Evolutionary conservation across 2,888 invertebrate species (phyloP).

Genomic region (Octonoba sinensis): DNA sequence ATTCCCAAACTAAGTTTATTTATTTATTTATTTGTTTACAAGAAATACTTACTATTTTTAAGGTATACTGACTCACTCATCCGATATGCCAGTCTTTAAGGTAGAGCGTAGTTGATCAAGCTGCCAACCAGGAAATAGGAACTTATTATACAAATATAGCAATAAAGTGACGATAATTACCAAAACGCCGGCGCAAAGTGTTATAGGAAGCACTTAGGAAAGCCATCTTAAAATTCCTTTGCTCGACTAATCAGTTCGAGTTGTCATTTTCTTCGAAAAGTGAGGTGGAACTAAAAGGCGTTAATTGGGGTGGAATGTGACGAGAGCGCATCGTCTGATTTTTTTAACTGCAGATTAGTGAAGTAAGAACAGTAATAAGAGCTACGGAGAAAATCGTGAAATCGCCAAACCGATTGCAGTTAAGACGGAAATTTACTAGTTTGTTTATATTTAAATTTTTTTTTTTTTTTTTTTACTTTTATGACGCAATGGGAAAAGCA

Average conservation of each 20-base stretch:
- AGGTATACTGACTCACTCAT: no score
- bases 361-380: not conserved
- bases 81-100: no score
- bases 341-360: not conserved
- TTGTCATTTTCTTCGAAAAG: not conserved
- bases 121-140: no score
- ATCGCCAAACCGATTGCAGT: not conserved
- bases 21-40: no score
- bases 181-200: conserved; percentile 5
- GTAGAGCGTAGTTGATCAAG: no score
- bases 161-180: not conserved
- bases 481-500: no score
- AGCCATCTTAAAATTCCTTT: not conserved
- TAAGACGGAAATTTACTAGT: no score
- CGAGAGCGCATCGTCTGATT: not conserved
- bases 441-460: no score
- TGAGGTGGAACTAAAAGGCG: conserved; percentile 12
- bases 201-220: not conserved
- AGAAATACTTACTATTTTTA: no score
- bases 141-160: no score
- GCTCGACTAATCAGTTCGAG: conserved; percentile 5
- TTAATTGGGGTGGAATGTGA: conserved; percentile 16
- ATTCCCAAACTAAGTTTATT: no score
- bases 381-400: not conserved
- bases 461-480: no score